phyloP scores from a whole-genome alignment of 30 jellyfish, hydroid and myxozoan genomes.

The Aurelia aurita complex sp. Pacific region DNA sequence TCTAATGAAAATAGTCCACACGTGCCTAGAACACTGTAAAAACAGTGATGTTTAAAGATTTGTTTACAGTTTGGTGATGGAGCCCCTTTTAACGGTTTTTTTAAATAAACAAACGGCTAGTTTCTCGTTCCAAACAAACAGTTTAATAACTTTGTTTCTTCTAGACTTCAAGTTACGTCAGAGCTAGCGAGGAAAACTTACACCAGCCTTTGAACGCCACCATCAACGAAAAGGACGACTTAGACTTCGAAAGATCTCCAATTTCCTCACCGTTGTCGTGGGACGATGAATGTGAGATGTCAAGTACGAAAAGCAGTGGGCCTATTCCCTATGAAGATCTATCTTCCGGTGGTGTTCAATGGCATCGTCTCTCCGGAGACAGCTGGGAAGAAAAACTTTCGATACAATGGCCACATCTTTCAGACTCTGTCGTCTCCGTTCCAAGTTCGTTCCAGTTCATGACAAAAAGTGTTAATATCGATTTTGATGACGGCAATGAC shows the following conservation, averaged over 20 bases:
- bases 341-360: slow-evolving; percentile 50
- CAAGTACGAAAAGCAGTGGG: slow-evolving; percentile 34
- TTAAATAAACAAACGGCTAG: no score
- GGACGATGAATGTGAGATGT: slow-evolving; percentile 52
- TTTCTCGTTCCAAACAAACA: no score
- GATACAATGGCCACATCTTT: slow-evolving; percentile 44
- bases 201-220: slow-evolving; percentile 3
- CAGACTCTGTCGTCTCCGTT: slow-evolving; percentile 68
- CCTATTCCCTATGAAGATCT: slow-evolving; percentile 36
- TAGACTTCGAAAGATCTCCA: slow-evolving; percentile 34
- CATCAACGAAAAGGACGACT: slow-evolving; percentile 17
- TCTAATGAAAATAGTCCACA: no score
- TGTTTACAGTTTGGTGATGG: no score
- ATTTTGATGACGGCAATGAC: slow-evolving; percentile 8
- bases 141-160: neutral
- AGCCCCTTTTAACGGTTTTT: no score
- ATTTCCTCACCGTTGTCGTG: slow-evolving; percentile 64
- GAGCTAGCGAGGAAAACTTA: slow-evolving; percentile 10
- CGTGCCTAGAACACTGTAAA: no score
- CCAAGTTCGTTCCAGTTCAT: slow-evolving; percentile 66
- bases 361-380: slow-evolving; percentile 71
- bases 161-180: slow-evolving; percentile 18
- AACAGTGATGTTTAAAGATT: no score
- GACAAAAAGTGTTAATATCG: slow-evolving; percentile 24
- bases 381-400: slow-evolving; percentile 59